Conservation (phyloP, 2,797 vertebrate species). For the Brachyalestes nurse region DNA sequence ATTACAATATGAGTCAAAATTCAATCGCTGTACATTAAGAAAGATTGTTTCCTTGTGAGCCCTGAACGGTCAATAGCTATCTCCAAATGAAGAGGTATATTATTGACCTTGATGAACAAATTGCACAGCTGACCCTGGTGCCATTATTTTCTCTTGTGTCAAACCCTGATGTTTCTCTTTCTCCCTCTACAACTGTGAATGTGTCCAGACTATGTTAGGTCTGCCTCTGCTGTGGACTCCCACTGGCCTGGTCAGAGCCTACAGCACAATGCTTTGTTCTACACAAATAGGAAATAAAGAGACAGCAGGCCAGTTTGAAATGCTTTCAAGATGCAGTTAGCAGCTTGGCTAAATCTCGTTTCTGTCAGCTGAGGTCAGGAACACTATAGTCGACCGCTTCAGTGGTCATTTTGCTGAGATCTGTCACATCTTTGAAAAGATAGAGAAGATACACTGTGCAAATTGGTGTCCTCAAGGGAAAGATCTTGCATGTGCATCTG, state of each 20-base stretch:
- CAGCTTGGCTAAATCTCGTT: neutral
- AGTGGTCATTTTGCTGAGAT: slow-evolving; percentile 13
- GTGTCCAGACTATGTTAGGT: slow-evolving; percentile 10
- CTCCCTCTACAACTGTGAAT: slow-evolving; percentile 13
- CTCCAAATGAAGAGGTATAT: slow-evolving; percentile 51
- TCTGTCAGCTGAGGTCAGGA: slow-evolving; percentile 24
- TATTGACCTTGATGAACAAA: slow-evolving; percentile 54
- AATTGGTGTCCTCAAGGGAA: slow-evolving; percentile 19
- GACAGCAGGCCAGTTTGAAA: slow-evolving; percentile 24
- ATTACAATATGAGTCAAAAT: slow-evolving; percentile 52
- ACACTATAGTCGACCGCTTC: slow-evolving; percentile 3
- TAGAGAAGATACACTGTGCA: slow-evolving; percentile 11
- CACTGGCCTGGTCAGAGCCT: slow-evolving; percentile 1
- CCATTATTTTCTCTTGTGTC: slow-evolving; percentile 45
- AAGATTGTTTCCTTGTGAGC: slow-evolving; percentile 33
- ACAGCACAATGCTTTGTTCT: slow-evolving; percentile 15
- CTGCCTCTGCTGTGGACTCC: slow-evolving; percentile 23
- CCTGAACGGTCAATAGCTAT: slow-evolving; percentile 45
- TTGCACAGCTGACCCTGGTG: slow-evolving; percentile 31
- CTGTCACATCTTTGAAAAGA: neutral
- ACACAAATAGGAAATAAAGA: slow-evolving; percentile 9
- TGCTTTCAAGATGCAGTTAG: slow-evolving; percentile 19
- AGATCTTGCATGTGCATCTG: slow-evolving; percentile 10
- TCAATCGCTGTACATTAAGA: slow-evolving; percentile 40
- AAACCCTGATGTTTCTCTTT: slow-evolving; percentile 45